Percentiles rank a stretch among this genome's conserved stretches.
phyloP scores from a whole-genome alignment of 2,113 vertebrate species.

The Myanophis thanlyinensis region DNA sequence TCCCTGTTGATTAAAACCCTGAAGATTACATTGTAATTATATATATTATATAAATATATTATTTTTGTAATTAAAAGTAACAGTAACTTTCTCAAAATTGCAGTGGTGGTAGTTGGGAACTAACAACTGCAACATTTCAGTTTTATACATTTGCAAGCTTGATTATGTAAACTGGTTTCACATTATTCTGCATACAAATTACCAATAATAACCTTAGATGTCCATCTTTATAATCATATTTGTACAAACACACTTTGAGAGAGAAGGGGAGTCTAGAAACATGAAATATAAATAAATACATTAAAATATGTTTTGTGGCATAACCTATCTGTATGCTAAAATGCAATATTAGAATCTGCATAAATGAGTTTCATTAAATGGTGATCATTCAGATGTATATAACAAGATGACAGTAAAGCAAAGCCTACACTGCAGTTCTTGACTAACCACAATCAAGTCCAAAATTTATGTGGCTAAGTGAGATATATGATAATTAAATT shows the following conservation, averaged over 20 bases:
- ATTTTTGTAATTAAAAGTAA: background rate
- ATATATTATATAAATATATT: no score
- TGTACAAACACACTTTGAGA: no score
- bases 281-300: no score
- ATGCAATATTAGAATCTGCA: slow-evolving; percentile 61
- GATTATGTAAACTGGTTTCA: slow-evolving; percentile 32
- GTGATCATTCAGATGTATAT: slow-evolving; percentile 60
- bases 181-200: slow-evolving; percentile 28
- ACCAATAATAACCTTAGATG: slow-evolving; percentile 43
- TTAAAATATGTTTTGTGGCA: slow-evolving; percentile 53
- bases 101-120: background rate
- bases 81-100: background rate
- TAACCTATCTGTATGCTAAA: slow-evolving; percentile 62
- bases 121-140: background rate
- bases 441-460: no score
- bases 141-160: background rate
- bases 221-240: slow-evolving; percentile 47
- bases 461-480: no score
- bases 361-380: slow-evolving; percentile 63
- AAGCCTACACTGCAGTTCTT: background rate
- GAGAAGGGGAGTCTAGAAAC: no score
- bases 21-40: background rate
- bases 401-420: slow-evolving; percentile 31
- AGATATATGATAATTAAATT: no score
- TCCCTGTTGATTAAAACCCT: background rate